Percentiles rank a stretch among this genome's conserved stretches.
phyloP scores from a whole-genome alignment of 2,113 vertebrate species.

The Scomber japonicus region DNA sequence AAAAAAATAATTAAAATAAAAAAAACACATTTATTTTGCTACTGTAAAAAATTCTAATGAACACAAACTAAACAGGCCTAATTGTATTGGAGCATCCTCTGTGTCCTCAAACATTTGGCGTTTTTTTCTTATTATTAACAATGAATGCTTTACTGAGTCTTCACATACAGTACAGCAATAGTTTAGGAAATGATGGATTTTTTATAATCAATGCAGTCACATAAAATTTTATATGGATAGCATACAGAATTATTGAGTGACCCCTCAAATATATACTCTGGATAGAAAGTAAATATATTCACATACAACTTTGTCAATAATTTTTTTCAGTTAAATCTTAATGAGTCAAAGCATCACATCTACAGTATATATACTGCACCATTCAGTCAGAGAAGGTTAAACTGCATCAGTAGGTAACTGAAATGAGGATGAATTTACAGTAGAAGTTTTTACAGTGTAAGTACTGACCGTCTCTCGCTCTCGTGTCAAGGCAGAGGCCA shows the following conservation, averaged over 20 bases:
- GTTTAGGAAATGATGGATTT: conserved; percentile 7
- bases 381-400: conserved; percentile 32
- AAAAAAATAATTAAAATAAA: not conserved
- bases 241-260: conserved; percentile 33
- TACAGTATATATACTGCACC: conserved; percentile 41
- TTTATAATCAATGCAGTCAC: conserved; percentile 39
- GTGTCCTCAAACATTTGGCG: conserved; percentile 37
- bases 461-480: not conserved
- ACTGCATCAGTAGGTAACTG: conserved; percentile 29
- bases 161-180: conserved; percentile 27
- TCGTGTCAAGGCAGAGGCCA: conserved; percentile 38
- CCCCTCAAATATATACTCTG: conserved; percentile 63
- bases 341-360: conserved; percentile 48
- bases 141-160: conserved; percentile 3
- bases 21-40: not conserved
- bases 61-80: conserved; percentile 21
- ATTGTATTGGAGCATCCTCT: not conserved
- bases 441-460: conserved; percentile 10
- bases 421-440: conserved; percentile 27
- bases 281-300: conserved; percentile 64
- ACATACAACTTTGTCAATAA: conserved; percentile 49
- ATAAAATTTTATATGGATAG: conserved; percentile 13
- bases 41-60: conserved; percentile 18
- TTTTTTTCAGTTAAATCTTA: conserved; percentile 44
- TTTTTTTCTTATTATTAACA: conserved; percentile 19